Conservation (phyloP, 2,113 vertebrate species). For the Mugil cephalus region DNA sequence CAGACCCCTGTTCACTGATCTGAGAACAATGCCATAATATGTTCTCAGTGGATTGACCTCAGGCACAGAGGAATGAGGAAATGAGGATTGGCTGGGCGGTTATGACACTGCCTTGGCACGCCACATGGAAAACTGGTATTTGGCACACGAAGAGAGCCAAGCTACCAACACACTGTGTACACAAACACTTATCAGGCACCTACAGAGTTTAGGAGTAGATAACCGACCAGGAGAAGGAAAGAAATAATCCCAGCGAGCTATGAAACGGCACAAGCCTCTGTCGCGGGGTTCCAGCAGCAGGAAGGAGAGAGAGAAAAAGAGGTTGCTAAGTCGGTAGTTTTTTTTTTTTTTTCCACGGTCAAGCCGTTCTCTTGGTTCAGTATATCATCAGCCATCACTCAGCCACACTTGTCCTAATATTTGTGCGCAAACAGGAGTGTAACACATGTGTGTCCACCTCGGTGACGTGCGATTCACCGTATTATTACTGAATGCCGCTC, state of each 20-base stretch:
- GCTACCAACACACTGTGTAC: slow-evolving; percentile 43
- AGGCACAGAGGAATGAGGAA: slow-evolving; percentile 75
- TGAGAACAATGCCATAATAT: slow-evolving; percentile 57
- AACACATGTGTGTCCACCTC: background rate
- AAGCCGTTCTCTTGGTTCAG: no score
- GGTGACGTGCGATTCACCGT: background rate
- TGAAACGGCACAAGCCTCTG: background rate
- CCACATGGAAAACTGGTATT: slow-evolving; percentile 62
- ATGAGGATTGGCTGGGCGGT: slow-evolving; percentile 51
- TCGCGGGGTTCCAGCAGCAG: background rate
- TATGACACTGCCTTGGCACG: slow-evolving; percentile 70
- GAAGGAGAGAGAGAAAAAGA: background rate
- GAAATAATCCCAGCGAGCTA: background rate
- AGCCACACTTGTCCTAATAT: background rate
- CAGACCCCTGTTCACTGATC: slow-evolving; percentile 39
- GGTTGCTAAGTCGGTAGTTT: no score
- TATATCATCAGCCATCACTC: no score
- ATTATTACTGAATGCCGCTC: no score
- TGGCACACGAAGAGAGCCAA: slow-evolving; percentile 44
- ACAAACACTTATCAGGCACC: slow-evolving; percentile 51
- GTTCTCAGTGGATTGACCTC: slow-evolving; percentile 50
- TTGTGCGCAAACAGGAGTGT: background rate
- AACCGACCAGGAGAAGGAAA: slow-evolving; percentile 5
- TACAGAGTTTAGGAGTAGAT: slow-evolving; percentile 23
- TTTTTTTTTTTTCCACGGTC: no score